These are phyloP conservation scores for Nowickia ferox DNA, from an alignment of 2,888 invertebrate species.

Conservation along the genomic window DNA sequence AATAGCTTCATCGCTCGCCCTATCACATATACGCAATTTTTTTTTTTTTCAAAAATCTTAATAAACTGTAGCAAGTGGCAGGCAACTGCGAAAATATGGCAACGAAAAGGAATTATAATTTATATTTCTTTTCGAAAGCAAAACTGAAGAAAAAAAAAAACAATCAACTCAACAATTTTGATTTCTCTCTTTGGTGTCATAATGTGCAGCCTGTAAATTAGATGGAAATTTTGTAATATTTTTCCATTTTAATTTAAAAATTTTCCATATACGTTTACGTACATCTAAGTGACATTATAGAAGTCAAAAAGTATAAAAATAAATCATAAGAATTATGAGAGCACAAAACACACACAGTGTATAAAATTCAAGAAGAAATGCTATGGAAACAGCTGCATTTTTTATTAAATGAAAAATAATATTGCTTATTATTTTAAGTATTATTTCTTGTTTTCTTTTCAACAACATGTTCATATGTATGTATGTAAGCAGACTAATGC, in stretches of 20 bases:
- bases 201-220: constrained; percentile 63
- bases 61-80: constrained; percentile 55
- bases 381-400: constrained; percentile 67
- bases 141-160: not conserved
- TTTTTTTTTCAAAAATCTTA: constrained; percentile 21
- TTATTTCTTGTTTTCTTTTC: not conserved
- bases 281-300: constrained; percentile 35
- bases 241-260: constrained; percentile 44
- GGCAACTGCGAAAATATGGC: constrained; percentile 45
- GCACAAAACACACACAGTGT: constrained; percentile 16
- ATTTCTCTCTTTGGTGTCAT: constrained; percentile 51
- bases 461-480: not conserved
- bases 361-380: constrained; percentile 49
- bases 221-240: constrained; percentile 65
- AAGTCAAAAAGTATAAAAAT: constrained; percentile 47
- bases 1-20: too few species aligned
- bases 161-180: constrained; percentile 45
- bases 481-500: not conserved
- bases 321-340: constrained; percentile 65
- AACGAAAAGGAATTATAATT: constrained; percentile 47
- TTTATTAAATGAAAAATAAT: constrained; percentile 41
- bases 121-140: constrained; percentile 27
- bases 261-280: not conserved
- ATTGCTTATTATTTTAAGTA: constrained; percentile 4
- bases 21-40: constrained; percentile 29